phyloP scores from a whole-genome alignment of 2,113 vertebrate species.

The Rhipidura dahli region DNA sequence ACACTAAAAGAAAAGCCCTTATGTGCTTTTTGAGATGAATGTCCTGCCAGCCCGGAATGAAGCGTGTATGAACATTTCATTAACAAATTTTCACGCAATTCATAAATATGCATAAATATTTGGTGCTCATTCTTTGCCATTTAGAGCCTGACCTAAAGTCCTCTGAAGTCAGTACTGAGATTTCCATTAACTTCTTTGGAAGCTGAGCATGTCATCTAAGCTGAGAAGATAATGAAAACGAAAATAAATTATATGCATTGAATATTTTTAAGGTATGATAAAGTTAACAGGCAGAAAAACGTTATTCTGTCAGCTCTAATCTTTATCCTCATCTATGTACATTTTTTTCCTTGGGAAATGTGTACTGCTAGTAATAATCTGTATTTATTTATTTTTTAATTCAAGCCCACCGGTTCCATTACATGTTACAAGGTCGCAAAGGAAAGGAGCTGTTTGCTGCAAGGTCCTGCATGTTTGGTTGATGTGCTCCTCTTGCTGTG shows the following conservation, averaged over 20 bases:
- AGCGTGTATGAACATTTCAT: constrained; percentile 20
- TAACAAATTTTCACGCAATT: not conserved
- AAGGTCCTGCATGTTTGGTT: not conserved
- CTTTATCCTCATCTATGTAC: not conserved
- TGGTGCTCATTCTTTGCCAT: not conserved
- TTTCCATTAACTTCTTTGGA: constrained; percentile 2
- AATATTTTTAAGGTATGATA: constrained; percentile 18
- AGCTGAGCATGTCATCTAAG: not conserved
- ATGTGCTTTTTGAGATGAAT: not conserved
- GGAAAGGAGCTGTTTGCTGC: not conserved
- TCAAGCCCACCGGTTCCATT: not conserved
- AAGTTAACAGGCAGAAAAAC: not conserved
- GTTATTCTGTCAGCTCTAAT: not conserved
- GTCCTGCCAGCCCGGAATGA: not conserved
- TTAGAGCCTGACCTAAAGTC: not conserved
- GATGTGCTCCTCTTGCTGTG: not conserved
- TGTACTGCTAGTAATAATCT: not conserved
- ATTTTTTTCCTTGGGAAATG: not conserved
- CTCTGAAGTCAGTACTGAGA: not conserved
- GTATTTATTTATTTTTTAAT: not conserved
- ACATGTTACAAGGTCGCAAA: not conserved
- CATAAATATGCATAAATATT: constrained; percentile 46
- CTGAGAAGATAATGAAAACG: not conserved
- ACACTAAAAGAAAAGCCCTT: not conserved
- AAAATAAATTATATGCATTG: not conserved